These are phyloP conservation scores for Coelinius sp. DNA, from an alignment of 2,888 invertebrate species.

Conservation along the genomic window DNA sequence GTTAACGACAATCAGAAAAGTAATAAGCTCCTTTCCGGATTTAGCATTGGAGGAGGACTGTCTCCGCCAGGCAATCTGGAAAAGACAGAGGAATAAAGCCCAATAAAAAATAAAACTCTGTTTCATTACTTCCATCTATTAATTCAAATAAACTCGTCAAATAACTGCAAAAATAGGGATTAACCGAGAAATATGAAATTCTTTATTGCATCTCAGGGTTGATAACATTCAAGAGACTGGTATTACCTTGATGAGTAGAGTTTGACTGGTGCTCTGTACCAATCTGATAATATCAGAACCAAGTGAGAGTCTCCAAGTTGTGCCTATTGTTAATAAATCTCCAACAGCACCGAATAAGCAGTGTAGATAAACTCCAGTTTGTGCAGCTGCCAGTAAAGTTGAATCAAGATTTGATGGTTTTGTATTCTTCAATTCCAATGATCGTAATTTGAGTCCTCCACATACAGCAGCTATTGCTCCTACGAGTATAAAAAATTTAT, in stretches of 20 bases:
- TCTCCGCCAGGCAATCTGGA: conserved; percentile 77
- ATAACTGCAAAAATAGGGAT: too few species aligned
- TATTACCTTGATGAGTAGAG: conserved; percentile 78
- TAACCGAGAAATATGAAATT: too few species aligned
- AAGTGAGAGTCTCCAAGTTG: conserved; percentile 76
- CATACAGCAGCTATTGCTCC: conserved; percentile 59
- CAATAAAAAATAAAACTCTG: too few species aligned
- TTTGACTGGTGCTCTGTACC: conserved; percentile 85
- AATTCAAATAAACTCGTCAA: not conserved
- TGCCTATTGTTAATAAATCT: conserved; percentile 73
- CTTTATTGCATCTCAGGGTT: not conserved
- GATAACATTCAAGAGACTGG: conserved; percentile 21
- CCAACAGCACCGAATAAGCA: conserved; percentile 49
- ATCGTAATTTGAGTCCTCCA: conserved; percentile 58
- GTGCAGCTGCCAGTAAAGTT: conserved; percentile 86
- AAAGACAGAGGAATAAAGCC: not conserved
- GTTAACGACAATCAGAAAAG: conserved; percentile 85
- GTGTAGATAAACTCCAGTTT: conserved; percentile 83
- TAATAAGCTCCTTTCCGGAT: conserved; percentile 88
- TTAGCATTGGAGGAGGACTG: conserved; percentile 81
- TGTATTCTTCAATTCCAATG: conserved; percentile 57
- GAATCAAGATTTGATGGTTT: conserved; percentile 78
- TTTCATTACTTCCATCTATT: not conserved
- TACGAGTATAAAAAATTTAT: conserved; percentile 34
- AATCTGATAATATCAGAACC: conserved; percentile 82